Conservation (phyloP, 2,113 vertebrate species). For the Ibidorhyncha struthersii region DNA sequence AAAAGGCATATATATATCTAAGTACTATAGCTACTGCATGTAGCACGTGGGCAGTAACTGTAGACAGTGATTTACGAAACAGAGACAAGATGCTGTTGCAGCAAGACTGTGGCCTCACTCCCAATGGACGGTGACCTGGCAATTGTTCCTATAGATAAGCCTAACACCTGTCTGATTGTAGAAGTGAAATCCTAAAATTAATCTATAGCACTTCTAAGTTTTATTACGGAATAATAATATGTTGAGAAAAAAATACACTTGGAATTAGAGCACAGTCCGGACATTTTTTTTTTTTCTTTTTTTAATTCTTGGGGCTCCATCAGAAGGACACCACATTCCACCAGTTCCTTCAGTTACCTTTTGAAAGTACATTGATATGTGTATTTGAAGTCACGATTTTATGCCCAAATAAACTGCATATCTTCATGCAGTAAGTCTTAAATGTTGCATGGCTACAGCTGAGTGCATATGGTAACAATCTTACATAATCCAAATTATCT, state of each 20-base stretch:
- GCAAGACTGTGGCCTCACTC: not conserved
- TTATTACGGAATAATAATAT: not conserved
- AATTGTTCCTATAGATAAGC: not conserved
- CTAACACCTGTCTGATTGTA: not conserved
- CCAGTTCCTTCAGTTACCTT: not conserved
- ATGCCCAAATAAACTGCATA: not conserved
- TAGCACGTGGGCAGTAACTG: rapidly evolving
- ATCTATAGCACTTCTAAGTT: not conserved
- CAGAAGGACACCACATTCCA: not conserved
- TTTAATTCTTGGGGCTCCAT: not conserved
- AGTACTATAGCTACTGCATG: not conserved
- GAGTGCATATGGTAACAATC: not conserved
- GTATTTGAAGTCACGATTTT: not conserved
- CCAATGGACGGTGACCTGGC: not conserved
- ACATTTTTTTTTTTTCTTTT: not conserved
- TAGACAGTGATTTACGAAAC: not conserved
- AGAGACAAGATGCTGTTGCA: not conserved
- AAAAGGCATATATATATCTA: not conserved
- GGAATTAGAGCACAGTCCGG: not conserved
- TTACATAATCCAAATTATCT: not conserved
- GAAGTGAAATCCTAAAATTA: not conserved
- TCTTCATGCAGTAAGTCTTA: not conserved
- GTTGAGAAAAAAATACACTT: not conserved
- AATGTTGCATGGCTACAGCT: not conserved
- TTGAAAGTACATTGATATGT: not conserved